A percentile compares a stretch with the other conserved stretches of the same genome.
Evolutionary conservation across 2,113 vertebrate species (phyloP).

Genomic region (Thamnaconus septentrionalis): DNA sequence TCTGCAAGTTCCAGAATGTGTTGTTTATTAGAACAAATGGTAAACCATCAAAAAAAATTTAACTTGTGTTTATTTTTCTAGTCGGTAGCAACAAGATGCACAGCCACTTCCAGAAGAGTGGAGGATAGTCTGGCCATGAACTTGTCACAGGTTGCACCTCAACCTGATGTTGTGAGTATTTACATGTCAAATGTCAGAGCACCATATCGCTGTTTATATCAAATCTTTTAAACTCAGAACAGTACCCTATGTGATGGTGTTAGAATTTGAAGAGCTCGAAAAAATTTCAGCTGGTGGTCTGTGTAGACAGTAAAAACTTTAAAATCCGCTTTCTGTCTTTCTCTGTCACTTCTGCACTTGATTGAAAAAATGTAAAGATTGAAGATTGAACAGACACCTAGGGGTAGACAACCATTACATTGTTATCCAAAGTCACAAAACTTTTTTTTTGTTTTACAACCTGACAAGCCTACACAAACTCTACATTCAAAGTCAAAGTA

Average conservation of each 20-base stretch:
- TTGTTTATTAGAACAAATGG: no score
- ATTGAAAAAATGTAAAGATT: neutral
- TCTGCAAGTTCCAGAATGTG: no score
- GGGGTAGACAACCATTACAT: neutral
- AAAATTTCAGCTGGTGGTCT: constrained; percentile 1
- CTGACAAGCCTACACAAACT: no score
- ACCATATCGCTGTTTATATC: constrained; percentile 1
- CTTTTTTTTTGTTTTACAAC: no score
- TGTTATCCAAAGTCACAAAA: neutral
- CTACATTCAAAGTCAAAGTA: no score
- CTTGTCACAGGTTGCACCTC: no score
- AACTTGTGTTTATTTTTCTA: neutral
- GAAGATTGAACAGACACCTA: neutral
- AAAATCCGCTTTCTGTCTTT: neutral
- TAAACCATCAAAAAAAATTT: neutral
- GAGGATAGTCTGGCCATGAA: neutral
- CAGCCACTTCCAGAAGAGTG: neutral
- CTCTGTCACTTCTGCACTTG: neutral
- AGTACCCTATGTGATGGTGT: constrained; percentile 1
- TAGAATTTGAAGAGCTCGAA: neutral
- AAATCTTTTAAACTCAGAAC: neutral
- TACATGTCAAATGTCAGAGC: constrained; percentile 1
- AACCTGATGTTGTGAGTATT: constrained; percentile 8
- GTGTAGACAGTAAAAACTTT: neutral
- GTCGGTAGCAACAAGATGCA: neutral